Conservation (phyloP, 2,113 vertebrate species). For the Mola mola region DNA sequence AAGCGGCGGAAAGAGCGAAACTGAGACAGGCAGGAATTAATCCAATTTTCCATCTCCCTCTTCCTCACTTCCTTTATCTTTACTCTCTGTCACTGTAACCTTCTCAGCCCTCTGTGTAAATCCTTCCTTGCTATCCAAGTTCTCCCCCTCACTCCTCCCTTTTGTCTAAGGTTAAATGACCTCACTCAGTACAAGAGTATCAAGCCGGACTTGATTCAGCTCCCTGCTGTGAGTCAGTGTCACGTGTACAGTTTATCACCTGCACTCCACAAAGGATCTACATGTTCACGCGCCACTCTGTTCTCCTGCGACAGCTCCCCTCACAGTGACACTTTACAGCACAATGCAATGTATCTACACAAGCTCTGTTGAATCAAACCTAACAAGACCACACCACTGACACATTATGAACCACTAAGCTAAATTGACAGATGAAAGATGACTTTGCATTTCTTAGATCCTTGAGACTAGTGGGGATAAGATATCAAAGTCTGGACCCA, state of each 20-base stretch:
- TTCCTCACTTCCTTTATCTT: conserved; percentile 27
- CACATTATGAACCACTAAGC: no score
- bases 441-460: no score
- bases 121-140: neutral
- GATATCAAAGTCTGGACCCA: no score
- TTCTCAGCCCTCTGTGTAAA: conserved; percentile 11
- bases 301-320: neutral
- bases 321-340: neutral
- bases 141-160: conserved; percentile 6
- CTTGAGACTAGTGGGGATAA: no score
- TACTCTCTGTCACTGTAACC: conserved; percentile 14
- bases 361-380: neutral
- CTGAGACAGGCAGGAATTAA: conserved; percentile 16
- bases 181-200: conserved; percentile 46
- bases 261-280: neutral
- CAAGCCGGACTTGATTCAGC: conserved; percentile 21
- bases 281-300: conserved; percentile 10
- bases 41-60: conserved; percentile 42
- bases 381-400: neutral
- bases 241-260: neutral
- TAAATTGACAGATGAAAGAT: no score
- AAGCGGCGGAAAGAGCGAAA: conserved; percentile 8
- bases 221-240: conserved; percentile 15
- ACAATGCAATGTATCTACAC: neutral
- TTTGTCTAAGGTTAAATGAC: conserved; percentile 59